Conservation (phyloP, 2,797 vertebrate genomes). For the Mycteria americana region DNA sequence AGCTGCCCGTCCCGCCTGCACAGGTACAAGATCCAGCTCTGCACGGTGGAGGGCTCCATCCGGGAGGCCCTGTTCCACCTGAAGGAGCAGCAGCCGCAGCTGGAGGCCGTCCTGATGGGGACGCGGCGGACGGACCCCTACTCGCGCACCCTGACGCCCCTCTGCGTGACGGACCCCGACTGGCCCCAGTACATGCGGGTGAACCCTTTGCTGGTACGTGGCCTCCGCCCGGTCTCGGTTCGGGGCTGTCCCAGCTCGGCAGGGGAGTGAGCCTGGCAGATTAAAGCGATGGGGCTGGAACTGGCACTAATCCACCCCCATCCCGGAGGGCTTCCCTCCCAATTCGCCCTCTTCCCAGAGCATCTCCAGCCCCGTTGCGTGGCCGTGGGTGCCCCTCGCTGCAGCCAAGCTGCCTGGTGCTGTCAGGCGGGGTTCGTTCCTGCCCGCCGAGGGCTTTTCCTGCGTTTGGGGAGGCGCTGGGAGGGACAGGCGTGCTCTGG, state of each 20-base stretch:
- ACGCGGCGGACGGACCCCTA: constrained; percentile 92
- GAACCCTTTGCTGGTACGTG: constrained; percentile 88
- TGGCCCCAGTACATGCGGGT: constrained; percentile 94
- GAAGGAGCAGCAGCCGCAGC: constrained; percentile 78
- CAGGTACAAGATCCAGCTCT: constrained; percentile 86
- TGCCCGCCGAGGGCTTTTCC: neutral
- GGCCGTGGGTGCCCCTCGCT: neutral
- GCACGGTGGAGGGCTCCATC: constrained; percentile 87
- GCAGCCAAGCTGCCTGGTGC: neutral
- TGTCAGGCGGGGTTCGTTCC: neutral
- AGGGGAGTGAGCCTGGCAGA: neutral
- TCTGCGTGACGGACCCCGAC: constrained; percentile 86
- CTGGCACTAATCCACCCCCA: too few species aligned
- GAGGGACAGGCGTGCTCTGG: neutral
- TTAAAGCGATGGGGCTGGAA: neutral
- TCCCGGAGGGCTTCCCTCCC: neutral
- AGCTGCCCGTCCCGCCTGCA: neutral
- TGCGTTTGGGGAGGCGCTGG: neutral
- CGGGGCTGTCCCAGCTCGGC: fast-evolving
- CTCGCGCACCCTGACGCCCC: constrained; percentile 81
- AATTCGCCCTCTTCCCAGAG: neutral
- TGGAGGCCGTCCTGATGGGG: constrained; percentile 92
- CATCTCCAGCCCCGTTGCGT: neutral
- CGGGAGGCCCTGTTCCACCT: constrained; percentile 84
- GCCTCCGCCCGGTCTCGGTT: neutral